Conservation (phyloP, 2,113 vertebrate genomes). For the Toxotes jaculatrix region DNA sequence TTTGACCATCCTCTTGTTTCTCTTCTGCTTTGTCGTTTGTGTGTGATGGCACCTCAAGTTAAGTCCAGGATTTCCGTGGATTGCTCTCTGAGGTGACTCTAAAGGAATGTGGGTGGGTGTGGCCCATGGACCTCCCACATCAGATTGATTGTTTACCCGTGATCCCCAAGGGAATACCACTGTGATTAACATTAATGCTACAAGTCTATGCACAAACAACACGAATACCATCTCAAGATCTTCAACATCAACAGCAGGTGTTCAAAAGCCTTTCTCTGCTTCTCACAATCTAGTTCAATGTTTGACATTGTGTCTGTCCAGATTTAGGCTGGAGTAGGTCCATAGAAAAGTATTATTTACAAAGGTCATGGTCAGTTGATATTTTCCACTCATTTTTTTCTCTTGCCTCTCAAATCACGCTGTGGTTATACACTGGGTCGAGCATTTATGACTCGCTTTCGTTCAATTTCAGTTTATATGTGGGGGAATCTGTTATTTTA, state of each 20-base stretch:
- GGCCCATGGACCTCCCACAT: slow-evolving; percentile 58
- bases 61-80: slow-evolving; percentile 24
- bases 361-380: not conserved
- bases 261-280: not conserved
- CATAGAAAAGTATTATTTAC: not conserved
- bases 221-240: slow-evolving; percentile 50
- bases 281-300: not conserved
- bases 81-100: slow-evolving; percentile 23
- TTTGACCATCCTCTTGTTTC: not conserved
- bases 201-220: slow-evolving; percentile 61
- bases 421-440: not conserved
- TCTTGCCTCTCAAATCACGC: not conserved
- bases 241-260: slow-evolving; percentile 48
- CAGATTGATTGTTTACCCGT: slow-evolving; percentile 40
- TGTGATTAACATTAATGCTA: slow-evolving; percentile 67
- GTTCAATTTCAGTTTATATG: too few relatives aligned
- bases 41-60: not conserved
- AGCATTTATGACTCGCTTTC: not conserved
- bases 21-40: not conserved
- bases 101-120: slow-evolving; percentile 50
- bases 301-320: slow-evolving; percentile 24
- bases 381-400: not conserved
- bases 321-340: not conserved
- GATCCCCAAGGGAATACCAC: slow-evolving; percentile 52
- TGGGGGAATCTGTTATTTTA: too few relatives aligned